These are phyloP conservation scores for Syngnathoides biaculeatus DNA, from an alignment of 2,113 vertebrate species.

Conservation along the genomic window DNA sequence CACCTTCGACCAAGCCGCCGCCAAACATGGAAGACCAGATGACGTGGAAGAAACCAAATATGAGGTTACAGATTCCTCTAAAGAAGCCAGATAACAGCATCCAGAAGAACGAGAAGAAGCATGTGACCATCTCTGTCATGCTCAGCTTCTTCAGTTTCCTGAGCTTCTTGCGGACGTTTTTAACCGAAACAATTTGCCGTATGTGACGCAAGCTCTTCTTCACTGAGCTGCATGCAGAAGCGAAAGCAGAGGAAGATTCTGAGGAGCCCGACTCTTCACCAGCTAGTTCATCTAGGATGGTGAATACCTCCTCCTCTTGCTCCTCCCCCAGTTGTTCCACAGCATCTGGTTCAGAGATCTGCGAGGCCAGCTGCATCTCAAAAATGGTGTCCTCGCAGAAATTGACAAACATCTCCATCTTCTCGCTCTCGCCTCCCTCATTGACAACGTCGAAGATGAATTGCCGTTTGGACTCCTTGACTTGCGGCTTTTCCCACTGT, in stretches of 20 bases:
- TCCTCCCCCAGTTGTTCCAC: conserved; percentile 81
- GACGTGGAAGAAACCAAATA: conserved; percentile 90
- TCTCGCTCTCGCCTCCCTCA: conserved; percentile 93
- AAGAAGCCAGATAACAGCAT: conserved; percentile 85
- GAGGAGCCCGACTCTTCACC: conserved; percentile 71
- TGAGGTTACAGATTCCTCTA: conserved; percentile 78
- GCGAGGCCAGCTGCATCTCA: conserved; percentile 97
- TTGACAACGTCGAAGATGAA: conserved; percentile 99
- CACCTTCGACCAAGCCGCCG: conserved; percentile 92
- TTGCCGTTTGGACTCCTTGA: conserved; percentile 95
- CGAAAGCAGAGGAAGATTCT: conserved; percentile 86
- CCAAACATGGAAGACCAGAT: conserved; percentile 96
- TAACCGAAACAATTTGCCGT: conserved; percentile 78
- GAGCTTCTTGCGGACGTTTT: conserved; percentile 81
- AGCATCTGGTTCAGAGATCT: conserved; percentile 89
- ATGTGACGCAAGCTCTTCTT: conserved; percentile 75
- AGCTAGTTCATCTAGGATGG: conserved; percentile 70
- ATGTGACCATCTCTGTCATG: conserved; percentile 83
- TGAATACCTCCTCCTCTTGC: conserved; percentile 76
- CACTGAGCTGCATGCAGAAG: conserved; percentile 76
- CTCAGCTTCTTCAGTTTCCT: conserved; percentile 88
- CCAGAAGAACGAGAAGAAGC: conserved; percentile 92
- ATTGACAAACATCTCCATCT: conserved; percentile 98
- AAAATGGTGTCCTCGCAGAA: conserved; percentile 99
- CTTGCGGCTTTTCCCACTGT: conserved; percentile 98